Evolutionary conservation across 1,140 invertebrate genomes (phyloP).

Genomic region (Caerostris darwini): DNA sequence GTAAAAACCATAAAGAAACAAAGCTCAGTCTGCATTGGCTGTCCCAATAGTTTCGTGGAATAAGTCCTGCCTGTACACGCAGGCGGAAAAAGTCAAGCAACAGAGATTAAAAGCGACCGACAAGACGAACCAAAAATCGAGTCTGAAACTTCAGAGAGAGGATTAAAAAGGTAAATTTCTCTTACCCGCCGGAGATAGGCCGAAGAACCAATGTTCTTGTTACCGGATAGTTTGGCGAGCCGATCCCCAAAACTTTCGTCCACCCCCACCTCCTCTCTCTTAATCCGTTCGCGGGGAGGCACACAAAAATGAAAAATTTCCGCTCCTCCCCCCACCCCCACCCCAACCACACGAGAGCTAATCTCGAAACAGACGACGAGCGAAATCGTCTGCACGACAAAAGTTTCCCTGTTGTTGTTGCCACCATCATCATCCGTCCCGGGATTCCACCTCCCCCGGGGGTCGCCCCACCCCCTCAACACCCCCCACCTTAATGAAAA

Average conservation of each 20-base stretch:
- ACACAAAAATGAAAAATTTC: slow-evolving; percentile 9
- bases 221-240: not conserved
- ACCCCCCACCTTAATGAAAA: slow-evolving; percentile 46
- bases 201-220: slow-evolving; percentile 25
- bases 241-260: slow-evolving; percentile 12
- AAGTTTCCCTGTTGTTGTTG: slow-evolving; percentile 30
- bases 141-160: not conserved
- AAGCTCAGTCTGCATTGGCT: too few relatives aligned
- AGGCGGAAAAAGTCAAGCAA: not conserved
- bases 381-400: not conserved
- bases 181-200: not conserved
- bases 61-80: not conserved
- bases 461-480: not conserved
- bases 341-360: not conserved
- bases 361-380: slow-evolving; percentile 14
- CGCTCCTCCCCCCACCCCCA: not conserved
- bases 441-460: slow-evolving; percentile 4
- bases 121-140: not conserved
- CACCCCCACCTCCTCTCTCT: not conserved
- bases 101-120: not conserved
- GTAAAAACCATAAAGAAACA: too few relatives aligned
- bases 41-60: not conserved
- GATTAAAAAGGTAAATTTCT: slow-evolving; percentile 1
- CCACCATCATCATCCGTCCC: slow-evolving; percentile 30
- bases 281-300: not conserved